Base-by-base conservation (phyloP, 2,797 vertebrate species). In the Merluccius polli region DNA sequence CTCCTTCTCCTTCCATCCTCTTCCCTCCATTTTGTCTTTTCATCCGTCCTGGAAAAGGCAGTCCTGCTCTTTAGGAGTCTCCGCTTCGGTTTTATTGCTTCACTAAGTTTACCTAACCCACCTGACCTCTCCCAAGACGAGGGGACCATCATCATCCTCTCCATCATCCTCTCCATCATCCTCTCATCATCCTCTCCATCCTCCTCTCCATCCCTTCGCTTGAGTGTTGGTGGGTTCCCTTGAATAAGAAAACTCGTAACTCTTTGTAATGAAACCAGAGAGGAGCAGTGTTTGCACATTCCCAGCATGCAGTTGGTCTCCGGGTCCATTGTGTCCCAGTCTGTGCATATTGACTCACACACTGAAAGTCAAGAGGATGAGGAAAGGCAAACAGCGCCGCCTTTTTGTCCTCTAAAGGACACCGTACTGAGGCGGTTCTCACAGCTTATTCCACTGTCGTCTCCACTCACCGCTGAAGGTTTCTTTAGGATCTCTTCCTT, bases 321-420 rank as follows among this genome's bases (percentile, higher is more conserved):
- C 30, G 4, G 72, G 73, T 77, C 76, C 77, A 81, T 88, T 87
- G 85, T 90, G 82, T 76, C 38, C 38, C 76, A 31, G 79, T 75
- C 80, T 68, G 77, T n/a, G 83, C 78, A 74, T 91, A 83, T 92
- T 91, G 90, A 90, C 90, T 87, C 30, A 76, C 78, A 27, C 82
- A 75, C 77, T 80, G 71, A 76, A 67, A 87, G 88, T 75, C 89
- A 88, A 90, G 87, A 87, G 83, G 86, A 88, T 89, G 84, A 87
- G 85, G 79, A 83, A 87, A 83, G 88, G 83, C 85, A 89, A 90
- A 90, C 82, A 90, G 84, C 74, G 81, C 21, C 21, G 27, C 10
- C n/a, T 38, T 38, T 44, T 91, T 90, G 89, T 90, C 84, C 78
- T 1, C 30, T 32, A 31, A 68, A 85, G 86, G 88, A 86, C 89